Base-by-base conservation (phyloP, 2,888 invertebrate species). In the Aleiodes leptofemur region DNA sequence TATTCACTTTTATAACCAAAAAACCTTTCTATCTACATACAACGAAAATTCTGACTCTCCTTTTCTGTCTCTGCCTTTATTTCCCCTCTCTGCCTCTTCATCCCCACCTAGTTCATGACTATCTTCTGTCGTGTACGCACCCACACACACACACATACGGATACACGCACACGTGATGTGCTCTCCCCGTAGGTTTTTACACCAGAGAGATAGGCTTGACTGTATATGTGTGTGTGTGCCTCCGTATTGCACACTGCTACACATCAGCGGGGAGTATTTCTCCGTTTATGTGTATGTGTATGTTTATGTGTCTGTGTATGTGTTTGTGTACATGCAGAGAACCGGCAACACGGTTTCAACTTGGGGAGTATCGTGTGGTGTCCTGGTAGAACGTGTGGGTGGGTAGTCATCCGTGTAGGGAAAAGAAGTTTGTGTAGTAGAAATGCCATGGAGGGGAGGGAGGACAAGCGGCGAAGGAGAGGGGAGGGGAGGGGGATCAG, bases 1-100 rank as follows among this genome's bases (percentile, higher is more conserved):
- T 90, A 34, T 57, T 89, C 43, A 8, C 43, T 11, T 43, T 43
- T 43, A 43, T 43, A 43, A 43, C 43, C 89, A 90, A 87, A 90
- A 90, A 90, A 91, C 91, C 91, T 90, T 91, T 90, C 91, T 91
- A 91, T 89, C 91, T 90, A 88, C 91, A 90, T 90, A 90, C 90
- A 90, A 91, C 91, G 90, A 90, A 91, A 91, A 90, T 59, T 77
- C 71, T 48, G 66, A 77, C 76, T 70, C 76, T 51, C 73, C 75
- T 69, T 77, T 78, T 78, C 77, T 77, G 69, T 69, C 38, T 77
- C 75, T 69, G 69, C 78, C 80, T 76, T 68, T 74, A 75, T 70
- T 61, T 68, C 9, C 57, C 51, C 16, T 43, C 34, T 14, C 43
- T 8, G 2, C 34, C 34, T 34, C 34, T 6, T 3, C 7, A 9